phyloP scores from a whole-genome alignment of 37 sponge, comb jelly and placozoan genomes.

The Theonella swinhoei region DNA sequence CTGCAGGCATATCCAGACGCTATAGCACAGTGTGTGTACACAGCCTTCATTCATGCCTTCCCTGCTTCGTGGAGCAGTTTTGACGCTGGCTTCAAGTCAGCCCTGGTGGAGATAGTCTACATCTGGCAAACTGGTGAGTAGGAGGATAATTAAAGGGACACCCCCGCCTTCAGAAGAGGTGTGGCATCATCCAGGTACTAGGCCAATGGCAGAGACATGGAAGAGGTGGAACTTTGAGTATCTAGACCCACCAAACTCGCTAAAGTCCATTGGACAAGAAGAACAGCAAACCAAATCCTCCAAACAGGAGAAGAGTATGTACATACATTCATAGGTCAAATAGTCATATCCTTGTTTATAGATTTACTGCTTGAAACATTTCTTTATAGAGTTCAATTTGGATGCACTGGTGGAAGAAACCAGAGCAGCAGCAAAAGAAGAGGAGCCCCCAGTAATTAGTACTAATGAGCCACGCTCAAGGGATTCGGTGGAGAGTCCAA shows the following conservation, averaged over 20 bases:
- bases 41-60: conserved; percentile 72
- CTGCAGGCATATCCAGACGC: conserved; percentile 69
- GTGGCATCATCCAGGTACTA: conserved; percentile 34
- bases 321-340: not conserved
- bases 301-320: not conserved
- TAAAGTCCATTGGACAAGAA: conserved; percentile 54
- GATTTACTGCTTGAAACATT: not conserved
- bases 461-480: too few species aligned
- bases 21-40: conserved; percentile 82
- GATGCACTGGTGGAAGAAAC: conserved; percentile 13
- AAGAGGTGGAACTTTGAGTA: conserved; percentile 49
- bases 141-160: too few species aligned
- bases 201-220: conserved; percentile 60
- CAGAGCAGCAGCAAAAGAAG: not conserved
- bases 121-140: conserved; percentile 78
- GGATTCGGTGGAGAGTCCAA: not conserved
- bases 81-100: conserved; percentile 77
- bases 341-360: not conserved
- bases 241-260: conserved; percentile 72
- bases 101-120: conserved; percentile 58
- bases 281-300: not conserved
- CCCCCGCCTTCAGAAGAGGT: too few species aligned
- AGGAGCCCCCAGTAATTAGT: not conserved
- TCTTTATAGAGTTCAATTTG: conserved; percentile 15
- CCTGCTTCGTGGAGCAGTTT: conserved; percentile 89